Conservation (phyloP, 1,140 invertebrate genomes). For the Drosophila sproati region DNA sequence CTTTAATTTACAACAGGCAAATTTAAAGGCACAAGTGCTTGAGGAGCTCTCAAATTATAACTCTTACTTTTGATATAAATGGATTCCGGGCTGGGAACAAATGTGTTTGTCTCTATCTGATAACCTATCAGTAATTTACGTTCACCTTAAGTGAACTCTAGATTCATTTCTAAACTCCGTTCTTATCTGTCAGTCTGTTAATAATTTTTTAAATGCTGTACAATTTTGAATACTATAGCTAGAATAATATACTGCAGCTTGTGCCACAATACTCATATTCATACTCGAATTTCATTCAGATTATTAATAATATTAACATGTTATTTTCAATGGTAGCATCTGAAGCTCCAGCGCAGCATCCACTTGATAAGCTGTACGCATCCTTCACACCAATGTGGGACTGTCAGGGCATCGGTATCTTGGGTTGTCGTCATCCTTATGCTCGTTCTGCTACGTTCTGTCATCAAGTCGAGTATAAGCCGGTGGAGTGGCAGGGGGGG, state of each 20-base stretch:
- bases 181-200: too few species aligned
- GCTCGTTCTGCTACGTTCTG: conserved; percentile 22
- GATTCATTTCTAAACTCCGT: too few species aligned
- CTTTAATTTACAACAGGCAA: neutral
- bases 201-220: neutral
- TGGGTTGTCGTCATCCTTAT: conserved; percentile 42
- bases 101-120: too few species aligned
- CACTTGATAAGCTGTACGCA: conserved; percentile 52
- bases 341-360: neutral
- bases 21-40: neutral
- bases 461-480: conserved; percentile 47
- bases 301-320: neutral
- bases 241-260: neutral
- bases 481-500: conserved; percentile 3
- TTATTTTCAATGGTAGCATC: neutral
- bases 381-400: conserved; percentile 53
- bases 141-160: too few species aligned
- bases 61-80: too few species aligned
- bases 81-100: too few species aligned
- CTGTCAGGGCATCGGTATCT: conserved; percentile 22
- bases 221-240: neutral
- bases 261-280: neutral
- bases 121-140: too few species aligned
- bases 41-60: too few species aligned
- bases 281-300: conserved; percentile 6